These are phyloP conservation scores for Acanthopleura granulata DNA, from an alignment of 2,888 invertebrate genomes.

Conservation along the genomic window DNA sequence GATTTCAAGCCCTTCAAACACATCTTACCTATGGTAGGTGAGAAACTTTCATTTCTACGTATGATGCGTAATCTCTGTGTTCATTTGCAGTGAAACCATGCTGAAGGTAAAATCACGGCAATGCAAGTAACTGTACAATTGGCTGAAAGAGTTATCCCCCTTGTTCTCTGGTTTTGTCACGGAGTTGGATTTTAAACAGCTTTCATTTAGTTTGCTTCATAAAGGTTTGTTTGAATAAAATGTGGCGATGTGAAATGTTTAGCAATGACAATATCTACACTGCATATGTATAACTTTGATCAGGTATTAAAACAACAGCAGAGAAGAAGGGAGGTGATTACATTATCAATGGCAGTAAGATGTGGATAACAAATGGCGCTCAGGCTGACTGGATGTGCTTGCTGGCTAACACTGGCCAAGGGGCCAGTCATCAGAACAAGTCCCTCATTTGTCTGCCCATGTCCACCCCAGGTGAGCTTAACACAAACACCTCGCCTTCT, in stretches of 20 bases:
- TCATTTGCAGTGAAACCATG: too few relatives aligned
- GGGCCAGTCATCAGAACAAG: conserved; percentile 71
- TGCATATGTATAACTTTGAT: conserved; percentile 16
- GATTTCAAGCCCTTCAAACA: not conserved
- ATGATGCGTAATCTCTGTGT: not conserved
- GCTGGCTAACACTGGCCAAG: conserved; percentile 72
- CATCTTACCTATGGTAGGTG: not conserved
- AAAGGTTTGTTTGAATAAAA: not conserved
- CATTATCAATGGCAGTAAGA: conserved; percentile 74
- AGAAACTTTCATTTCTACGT: conserved; percentile 10
- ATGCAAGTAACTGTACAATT: too few relatives aligned
- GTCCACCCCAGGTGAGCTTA: conserved; percentile 67
- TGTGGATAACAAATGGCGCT: conserved; percentile 75
- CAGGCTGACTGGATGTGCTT: conserved; percentile 76
- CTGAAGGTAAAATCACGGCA: too few relatives aligned
- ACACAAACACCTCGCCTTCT: not conserved
- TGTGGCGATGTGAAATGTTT: not conserved
- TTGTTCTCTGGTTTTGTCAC: too few relatives aligned
- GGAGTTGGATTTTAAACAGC: too few relatives aligned
- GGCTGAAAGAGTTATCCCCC: too few relatives aligned
- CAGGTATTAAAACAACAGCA: conserved; percentile 72
- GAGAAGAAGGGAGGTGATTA: conserved; percentile 65
- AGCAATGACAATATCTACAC: not conserved
- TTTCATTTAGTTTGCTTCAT: not conserved
- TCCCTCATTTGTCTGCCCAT: conserved; percentile 73